Evolutionary conservation across 2,888 invertebrate genomes (phyloP).

Genomic region (Ametastegia equiseti): DNA sequence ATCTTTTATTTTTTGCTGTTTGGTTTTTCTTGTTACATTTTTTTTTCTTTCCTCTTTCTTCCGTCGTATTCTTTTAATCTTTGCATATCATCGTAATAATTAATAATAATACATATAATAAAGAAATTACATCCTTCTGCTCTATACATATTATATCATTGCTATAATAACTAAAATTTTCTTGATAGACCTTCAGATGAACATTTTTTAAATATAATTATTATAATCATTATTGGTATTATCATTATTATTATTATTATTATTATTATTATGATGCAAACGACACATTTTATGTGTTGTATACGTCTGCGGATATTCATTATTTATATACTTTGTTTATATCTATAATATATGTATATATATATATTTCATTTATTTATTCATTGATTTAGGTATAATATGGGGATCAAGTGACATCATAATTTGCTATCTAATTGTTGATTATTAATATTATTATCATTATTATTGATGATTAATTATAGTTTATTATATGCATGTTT

Average conservation of each 20-base stretch:
- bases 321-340: neutral
- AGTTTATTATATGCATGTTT: no score
- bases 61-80: neutral
- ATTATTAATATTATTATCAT: conserved; percentile 6
- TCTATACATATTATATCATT: neutral
- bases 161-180: neutral
- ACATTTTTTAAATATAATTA: neutral
- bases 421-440: conserved; percentile 39
- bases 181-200: conserved; percentile 9
- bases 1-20: neutral
- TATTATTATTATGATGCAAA: neutral
- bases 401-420: conserved; percentile 32
- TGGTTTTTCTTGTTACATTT: no score
- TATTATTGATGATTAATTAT: conserved; percentile 29
- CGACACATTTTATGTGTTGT: conserved; percentile 33
- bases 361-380: neutral
- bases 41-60: no score
- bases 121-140: neutral
- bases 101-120: no score
- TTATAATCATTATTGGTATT: neutral
- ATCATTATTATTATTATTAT: neutral
- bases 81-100: conserved; percentile 11
- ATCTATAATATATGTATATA: neutral
- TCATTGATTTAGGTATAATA: no score
- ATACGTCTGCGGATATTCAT: neutral